Percentiles rank a stretch among this genome's conserved stretches.
Evolutionary conservation across 2,113 vertebrate species (phyloP).

Genomic region (Tragulus kanchil): DNA sequence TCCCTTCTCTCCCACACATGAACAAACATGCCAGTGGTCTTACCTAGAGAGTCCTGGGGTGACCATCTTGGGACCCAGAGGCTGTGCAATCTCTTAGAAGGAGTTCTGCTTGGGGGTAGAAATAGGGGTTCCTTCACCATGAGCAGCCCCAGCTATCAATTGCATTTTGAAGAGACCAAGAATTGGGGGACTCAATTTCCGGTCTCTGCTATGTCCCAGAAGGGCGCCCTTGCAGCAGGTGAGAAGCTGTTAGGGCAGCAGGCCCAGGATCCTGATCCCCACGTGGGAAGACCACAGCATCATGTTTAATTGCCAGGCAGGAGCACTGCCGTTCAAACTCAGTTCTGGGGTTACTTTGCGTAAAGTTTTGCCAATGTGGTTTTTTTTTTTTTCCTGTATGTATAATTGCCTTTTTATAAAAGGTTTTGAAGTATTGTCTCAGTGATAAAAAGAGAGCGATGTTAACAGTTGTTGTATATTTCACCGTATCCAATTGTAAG

Average conservation of each 20-base stretch:
- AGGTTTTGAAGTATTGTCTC: conserved; percentile 80
- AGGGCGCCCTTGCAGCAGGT: neutral
- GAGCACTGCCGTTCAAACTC: neutral
- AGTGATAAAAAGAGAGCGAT: conserved; percentile 73
- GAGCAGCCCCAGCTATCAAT: neutral
- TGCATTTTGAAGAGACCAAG: conserved; percentile 60
- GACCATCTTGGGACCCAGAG: neutral
- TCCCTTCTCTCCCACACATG: neutral
- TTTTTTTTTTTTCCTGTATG: conserved; percentile 68
- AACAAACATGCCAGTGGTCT: neutral
- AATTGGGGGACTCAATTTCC: conserved; percentile 13
- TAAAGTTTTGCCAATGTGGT: conserved; percentile 56
- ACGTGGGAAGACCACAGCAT: neutral
- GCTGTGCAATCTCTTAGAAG: neutral
- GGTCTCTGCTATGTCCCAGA: conserved; percentile 31
- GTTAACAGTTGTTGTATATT: conserved; percentile 78
- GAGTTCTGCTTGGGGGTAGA: conserved; percentile 56
- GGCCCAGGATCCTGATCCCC: neutral
- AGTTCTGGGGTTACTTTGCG: conserved; percentile 73
- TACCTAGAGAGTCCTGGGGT: neutral
- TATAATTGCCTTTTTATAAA: conserved; percentile 78
- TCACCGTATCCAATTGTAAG: conserved; percentile 71
- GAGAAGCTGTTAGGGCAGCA: neutral
- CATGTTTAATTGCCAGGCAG: neutral
- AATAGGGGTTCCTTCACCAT: conserved; percentile 9